A percentile compares a stretch with the other conserved stretches of the same genome.
Conservation (phyloP, 1,140 invertebrate species). For the Dermatophagoides farinae region DNA sequence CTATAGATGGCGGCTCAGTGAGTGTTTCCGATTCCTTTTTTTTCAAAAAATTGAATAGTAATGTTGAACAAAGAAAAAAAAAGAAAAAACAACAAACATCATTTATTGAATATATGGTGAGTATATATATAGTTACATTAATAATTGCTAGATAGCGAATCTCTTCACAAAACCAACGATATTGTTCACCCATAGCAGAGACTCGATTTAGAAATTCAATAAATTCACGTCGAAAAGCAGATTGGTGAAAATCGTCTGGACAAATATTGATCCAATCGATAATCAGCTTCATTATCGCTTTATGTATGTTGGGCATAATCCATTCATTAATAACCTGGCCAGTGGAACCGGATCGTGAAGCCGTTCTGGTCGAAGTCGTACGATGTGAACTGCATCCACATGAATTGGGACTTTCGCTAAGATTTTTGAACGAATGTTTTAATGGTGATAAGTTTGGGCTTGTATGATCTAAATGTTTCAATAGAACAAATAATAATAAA, state of each 20-base stretch:
- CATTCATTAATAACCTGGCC: constrained; percentile 6
- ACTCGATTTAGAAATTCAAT: constrained; percentile 30
- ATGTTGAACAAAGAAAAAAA: not conserved
- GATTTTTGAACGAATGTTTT: not conserved
- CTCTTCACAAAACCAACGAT: constrained; percentile 30
- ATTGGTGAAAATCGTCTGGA: constrained; percentile 19
- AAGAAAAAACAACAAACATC: not conserved
- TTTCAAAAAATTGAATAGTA: no score
- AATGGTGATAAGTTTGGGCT: constrained; percentile 5
- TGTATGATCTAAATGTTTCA: no score
- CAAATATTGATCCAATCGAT: constrained; percentile 12
- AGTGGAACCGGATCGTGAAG: constrained; percentile 6
- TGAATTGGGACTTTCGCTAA: constrained; percentile 6
- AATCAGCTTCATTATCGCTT: constrained; percentile 11
- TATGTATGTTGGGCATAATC: constrained; percentile 25
- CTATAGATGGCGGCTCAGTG: not conserved
- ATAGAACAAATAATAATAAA: not conserved
- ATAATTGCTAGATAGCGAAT: constrained; percentile 19
- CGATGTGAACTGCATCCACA: not conserved
- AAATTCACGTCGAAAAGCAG: constrained; percentile 25
- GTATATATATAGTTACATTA: constrained; percentile 6
- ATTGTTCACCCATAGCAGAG: constrained; percentile 29
- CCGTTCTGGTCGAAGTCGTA: not conserved
- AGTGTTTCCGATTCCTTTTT: constrained; percentile 8
- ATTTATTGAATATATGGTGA: no score